Conservation (phyloP, 2,888 invertebrate species). For the Dolichopus griseipennis region DNA sequence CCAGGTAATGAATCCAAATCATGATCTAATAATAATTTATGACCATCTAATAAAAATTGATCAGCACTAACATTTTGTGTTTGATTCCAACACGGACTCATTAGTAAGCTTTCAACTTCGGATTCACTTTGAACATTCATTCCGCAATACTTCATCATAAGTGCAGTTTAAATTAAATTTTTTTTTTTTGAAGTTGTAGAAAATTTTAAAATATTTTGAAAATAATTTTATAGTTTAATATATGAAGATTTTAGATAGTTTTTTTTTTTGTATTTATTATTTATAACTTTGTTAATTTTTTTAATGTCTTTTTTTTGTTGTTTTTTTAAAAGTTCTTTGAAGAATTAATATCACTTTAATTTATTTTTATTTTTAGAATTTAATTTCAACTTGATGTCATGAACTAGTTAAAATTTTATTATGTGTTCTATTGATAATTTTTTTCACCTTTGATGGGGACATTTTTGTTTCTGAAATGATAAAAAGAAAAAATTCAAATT, state of each 20-base stretch:
- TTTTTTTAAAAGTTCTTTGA: background rate
- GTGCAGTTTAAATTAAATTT: background rate
- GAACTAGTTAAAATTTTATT: background rate
- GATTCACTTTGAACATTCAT: slow-evolving; percentile 46
- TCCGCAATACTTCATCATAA: slow-evolving; percentile 54
- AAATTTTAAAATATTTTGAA: background rate
- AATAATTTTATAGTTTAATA: background rate
- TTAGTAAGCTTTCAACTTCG: slow-evolving; percentile 63
- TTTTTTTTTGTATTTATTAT: background rate
- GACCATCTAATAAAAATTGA: slow-evolving; percentile 48
- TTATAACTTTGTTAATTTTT: no score
- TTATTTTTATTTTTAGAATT: no score
- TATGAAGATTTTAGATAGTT: background rate
- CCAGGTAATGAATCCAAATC: slow-evolving; percentile 48
- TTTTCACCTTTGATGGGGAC: slow-evolving; percentile 2
- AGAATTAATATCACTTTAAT: no score
- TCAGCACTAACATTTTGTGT: slow-evolving; percentile 44
- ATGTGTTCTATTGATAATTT: background rate
- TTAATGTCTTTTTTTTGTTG: background rate
- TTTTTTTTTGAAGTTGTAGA: background rate
- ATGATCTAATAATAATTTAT: slow-evolving; percentile 50
- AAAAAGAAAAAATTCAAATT: background rate
- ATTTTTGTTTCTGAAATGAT: slow-evolving; percentile 13
- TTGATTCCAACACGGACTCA: slow-evolving; percentile 62
- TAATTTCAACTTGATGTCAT: slow-evolving; percentile 8